Conservation (phyloP, 2,888 invertebrate genomes). For the Rhorus exstirpatorius region DNA sequence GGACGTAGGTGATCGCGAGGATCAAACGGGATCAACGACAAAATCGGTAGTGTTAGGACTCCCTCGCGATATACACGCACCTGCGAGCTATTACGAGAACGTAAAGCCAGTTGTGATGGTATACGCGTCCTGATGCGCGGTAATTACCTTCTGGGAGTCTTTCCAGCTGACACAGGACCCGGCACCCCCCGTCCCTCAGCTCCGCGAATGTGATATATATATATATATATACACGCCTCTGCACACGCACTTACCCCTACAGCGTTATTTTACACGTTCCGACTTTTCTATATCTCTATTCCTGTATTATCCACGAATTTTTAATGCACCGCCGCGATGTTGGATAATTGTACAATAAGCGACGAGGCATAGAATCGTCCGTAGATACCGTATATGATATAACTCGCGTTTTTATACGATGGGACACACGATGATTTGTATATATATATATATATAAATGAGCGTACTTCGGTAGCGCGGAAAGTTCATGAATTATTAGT, state of each 20-base stretch:
- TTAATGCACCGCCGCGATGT: slow-evolving; percentile 29
- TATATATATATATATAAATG: too few species aligned
- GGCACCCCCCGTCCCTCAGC: slow-evolving; percentile 36
- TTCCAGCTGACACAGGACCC: slow-evolving; percentile 64
- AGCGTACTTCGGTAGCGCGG: slow-evolving; percentile 14
- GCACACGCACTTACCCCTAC: slow-evolving; percentile 1
- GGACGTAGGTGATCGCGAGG: slow-evolving; percentile 57
- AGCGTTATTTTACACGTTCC: slow-evolving; percentile 25
- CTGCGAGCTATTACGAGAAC: slow-evolving; percentile 70
- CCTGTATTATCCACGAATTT: slow-evolving; percentile 32
- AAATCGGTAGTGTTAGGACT: slow-evolving; percentile 56
- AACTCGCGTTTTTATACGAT: slow-evolving; percentile 20
- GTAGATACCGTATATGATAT: slow-evolving; percentile 29
- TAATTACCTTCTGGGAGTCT: slow-evolving; percentile 71
- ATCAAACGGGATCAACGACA: slow-evolving; percentile 69
- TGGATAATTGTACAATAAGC: slow-evolving; percentile 63
- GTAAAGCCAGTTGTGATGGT: slow-evolving; percentile 52
- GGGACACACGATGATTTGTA: slow-evolving; percentile 33
- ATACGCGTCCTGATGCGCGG: slow-evolving; percentile 65
- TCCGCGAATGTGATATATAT: slow-evolving; percentile 7
- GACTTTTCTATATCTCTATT: slow-evolving; percentile 30
- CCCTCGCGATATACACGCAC: slow-evolving; percentile 63
- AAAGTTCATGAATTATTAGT: slow-evolving; percentile 54
- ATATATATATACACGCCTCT: neutral
- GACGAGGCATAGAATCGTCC: slow-evolving; percentile 25